These are phyloP conservation scores for Palythoa grandis DNA, from an alignment of 92 coral and sea anemone species.

Conservation along the genomic window DNA sequence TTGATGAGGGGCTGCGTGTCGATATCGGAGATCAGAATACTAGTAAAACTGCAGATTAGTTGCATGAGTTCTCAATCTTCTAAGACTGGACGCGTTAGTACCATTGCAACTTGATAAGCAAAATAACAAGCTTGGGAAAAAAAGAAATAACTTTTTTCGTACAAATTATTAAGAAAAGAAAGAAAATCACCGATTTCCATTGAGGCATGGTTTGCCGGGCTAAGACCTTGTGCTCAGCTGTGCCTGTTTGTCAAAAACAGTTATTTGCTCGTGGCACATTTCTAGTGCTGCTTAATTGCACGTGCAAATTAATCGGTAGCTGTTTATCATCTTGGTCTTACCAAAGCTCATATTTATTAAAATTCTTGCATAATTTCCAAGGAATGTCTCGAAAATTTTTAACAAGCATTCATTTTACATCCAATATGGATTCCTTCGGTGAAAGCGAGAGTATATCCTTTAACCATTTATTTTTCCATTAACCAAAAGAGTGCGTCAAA, in stretches of 20 bases:
- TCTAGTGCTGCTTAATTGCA: neutral
- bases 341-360: neutral
- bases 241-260: neutral
- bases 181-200: neutral
- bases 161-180: neutral
- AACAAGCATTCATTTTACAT: neutral
- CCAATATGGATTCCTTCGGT: neutral
- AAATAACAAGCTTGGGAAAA: neutral
- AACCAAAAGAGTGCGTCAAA: constrained; percentile 1
- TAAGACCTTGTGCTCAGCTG: neutral
- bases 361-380: neutral
- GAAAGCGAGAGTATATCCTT: neutral
- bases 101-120: neutral
- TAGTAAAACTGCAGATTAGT: too few species aligned
- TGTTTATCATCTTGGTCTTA: neutral
- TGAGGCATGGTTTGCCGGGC: neutral
- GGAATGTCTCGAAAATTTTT: neutral
- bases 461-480: neutral
- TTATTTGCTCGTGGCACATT: neutral
- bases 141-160: neutral
- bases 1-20: too few species aligned
- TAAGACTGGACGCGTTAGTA: too few species aligned
- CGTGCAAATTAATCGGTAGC: neutral
- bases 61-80: too few species aligned
- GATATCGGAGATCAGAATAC: too few species aligned